A percentile compares a stretch with the other conserved stretches of the same genome.
Conservation (phyloP, 2,113 vertebrate species). For the Cnemophilus loriae region DNA sequence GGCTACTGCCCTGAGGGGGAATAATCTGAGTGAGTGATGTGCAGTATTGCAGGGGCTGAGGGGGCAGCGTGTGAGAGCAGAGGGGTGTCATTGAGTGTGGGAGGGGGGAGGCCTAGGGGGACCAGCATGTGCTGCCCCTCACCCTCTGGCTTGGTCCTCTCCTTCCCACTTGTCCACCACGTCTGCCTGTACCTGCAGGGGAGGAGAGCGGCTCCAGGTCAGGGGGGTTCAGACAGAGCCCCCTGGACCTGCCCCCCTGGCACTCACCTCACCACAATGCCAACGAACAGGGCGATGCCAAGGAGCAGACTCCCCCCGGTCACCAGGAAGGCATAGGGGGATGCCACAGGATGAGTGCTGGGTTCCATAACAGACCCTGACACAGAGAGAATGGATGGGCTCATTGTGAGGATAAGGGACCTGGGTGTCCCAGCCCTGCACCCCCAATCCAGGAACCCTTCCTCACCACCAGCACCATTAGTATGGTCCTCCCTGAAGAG, state of each 20-base stretch:
- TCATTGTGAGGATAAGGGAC: not conserved
- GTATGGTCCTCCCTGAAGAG: not conserved
- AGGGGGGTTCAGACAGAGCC: not conserved
- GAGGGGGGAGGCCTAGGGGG: not conserved
- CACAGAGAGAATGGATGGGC: not conserved
- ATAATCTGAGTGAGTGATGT: not conserved
- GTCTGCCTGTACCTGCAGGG: conserved; percentile 2
- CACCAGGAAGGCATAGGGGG: conserved; percentile 30
- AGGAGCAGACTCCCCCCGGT: conserved; percentile 51
- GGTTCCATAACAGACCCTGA: not conserved
- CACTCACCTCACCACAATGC: conserved; percentile 60
- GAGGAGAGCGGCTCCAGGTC: not conserved
- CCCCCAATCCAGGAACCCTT: not conserved
- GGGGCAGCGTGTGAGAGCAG: not conserved
- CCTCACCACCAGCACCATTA: not conserved
- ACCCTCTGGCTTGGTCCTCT: not conserved
- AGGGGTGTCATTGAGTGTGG: not conserved
- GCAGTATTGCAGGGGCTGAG: not conserved
- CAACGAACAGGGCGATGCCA: conserved; percentile 13
- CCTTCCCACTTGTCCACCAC: not conserved
- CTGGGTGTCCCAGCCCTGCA: fast-evolving
- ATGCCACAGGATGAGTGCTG: not conserved
- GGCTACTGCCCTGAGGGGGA: conserved; percentile 1
- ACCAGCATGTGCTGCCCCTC: not conserved
- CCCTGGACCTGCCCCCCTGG: fast-evolving